Base-by-base conservation (phyloP, 2,797 vertebrate genomes). In the Onychomys arenicola region DNA sequence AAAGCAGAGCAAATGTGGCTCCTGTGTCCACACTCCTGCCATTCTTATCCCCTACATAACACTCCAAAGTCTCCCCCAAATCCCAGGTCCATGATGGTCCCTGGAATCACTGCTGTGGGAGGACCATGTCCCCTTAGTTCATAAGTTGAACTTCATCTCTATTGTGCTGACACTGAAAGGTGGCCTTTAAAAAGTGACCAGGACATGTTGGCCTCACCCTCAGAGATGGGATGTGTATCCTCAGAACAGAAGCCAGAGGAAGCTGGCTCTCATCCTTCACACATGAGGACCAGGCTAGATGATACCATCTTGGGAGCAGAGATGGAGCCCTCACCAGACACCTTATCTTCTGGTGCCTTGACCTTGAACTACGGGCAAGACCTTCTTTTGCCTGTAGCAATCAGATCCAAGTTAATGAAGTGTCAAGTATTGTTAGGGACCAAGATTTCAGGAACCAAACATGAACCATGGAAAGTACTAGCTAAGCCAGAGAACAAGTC, bases 21-120 rank as follows among this genome's bases (percentile, higher is more conserved):
- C 73, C 43, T 32, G 25, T 0, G 2, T 32, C 32, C 43, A 37
- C 1, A 8, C 13, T 13, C 34, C 2, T 1, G 25, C 14, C 1
- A 0, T 1, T 29, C 61, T 23, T 12, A 3, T 32, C 40, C 29
- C 2, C 0, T 0, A 0, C 43, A 2, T 5, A 32, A 0, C 6
- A 14, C 3, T 16, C 37, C 32, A 57, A 37, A 5, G 23, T 21
- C 10, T 40, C 32, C 6, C 6, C 73, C 2, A 19, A 16, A 19
- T 25, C 23, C 23, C n/a, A 11, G 52, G 46, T 16, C 55, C 21
- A n/a, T 3, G 14, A 40, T 9, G 3, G 3, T 25, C 12, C 19
- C 83, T 29, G 32, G 59, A 46, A n/a, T 77, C 13, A 7, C 34
- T 6, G 55, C 23, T 55, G 25, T 55, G 27, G 40, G 10, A 63